Evolutionary conservation across 2,888 invertebrate genomes (phyloP).

Genomic region (Dendrolimus houi): DNA sequence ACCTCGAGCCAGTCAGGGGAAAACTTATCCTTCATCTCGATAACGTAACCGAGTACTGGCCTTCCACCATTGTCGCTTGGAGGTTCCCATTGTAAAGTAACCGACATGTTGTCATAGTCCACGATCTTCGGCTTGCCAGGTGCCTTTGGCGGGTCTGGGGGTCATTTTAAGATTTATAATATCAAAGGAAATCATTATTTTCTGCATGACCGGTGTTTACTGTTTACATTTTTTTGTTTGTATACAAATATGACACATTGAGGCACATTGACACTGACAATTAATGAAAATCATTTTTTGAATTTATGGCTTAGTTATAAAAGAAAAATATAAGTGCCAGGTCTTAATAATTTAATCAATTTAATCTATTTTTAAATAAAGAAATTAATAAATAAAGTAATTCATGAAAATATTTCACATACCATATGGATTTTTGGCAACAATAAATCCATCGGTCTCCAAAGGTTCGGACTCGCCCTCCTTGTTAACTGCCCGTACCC

Average conservation of each 20-base stretch:
- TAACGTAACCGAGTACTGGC: constrained; percentile 90
- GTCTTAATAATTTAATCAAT: too few relatives aligned
- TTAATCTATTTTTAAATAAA: too few relatives aligned
- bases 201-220: too few relatives aligned
- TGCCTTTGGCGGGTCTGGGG: constrained; percentile 87
- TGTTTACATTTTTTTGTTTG: too few relatives aligned
- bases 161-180: too few relatives aligned
- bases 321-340: too few relatives aligned
- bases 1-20: constrained; percentile 88
- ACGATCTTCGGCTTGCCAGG: constrained; percentile 94
- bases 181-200: too few relatives aligned
- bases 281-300: too few relatives aligned
- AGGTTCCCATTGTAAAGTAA: constrained; percentile 91
- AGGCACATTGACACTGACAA: too few relatives aligned
- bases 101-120: constrained; percentile 96
- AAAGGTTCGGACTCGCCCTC: constrained; percentile 98
- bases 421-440: constrained; percentile 98
- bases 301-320: too few relatives aligned
- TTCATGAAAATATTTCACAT: constrained; percentile 24
- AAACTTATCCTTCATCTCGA: constrained; percentile 94
- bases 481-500: constrained; percentile 97
- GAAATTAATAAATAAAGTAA: too few relatives aligned
- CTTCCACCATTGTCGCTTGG: constrained; percentile 95
- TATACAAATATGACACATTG: too few relatives aligned
- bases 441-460: constrained; percentile 90